Percentiles rank a stretch among this genome's conserved stretches.
phyloP scores from a whole-genome alignment of 2,797 vertebrate species.

The Alfaro cultratus region DNA sequence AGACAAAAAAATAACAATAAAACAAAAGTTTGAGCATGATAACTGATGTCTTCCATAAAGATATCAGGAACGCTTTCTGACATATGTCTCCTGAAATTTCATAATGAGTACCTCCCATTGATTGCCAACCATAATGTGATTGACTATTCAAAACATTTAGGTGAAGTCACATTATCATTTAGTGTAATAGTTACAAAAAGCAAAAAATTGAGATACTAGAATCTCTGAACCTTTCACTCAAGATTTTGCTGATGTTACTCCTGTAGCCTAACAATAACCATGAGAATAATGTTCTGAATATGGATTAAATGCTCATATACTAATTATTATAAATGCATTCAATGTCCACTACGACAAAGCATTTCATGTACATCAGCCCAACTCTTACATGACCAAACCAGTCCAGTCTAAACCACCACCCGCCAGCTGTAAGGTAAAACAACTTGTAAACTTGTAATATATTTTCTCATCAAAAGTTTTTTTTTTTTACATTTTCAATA shows the following conservation, averaged over 20 bases:
- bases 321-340: background rate
- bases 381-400: background rate
- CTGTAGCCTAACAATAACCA: background rate
- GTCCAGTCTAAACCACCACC: background rate
- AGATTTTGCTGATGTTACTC: background rate
- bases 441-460: background rate
- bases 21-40: no score
- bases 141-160: background rate
- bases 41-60: no score
- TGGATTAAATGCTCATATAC: background rate
- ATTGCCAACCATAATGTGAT: no score
- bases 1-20: no score
- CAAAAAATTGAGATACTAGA: background rate
- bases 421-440: background rate
- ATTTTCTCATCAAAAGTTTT: background rate
- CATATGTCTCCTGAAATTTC: no score
- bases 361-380: background rate
- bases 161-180: background rate
- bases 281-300: background rate
- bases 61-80: no score
- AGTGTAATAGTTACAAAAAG: background rate
- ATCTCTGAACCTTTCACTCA: background rate
- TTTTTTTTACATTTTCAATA: background rate
- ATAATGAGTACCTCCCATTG: no score
- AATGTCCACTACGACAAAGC: background rate